Evolutionary conservation across 2,888 invertebrate species (phyloP), one percentile per base, ranked within the genome.

Genomic region (Diaprepes abbreviatus): DNA sequence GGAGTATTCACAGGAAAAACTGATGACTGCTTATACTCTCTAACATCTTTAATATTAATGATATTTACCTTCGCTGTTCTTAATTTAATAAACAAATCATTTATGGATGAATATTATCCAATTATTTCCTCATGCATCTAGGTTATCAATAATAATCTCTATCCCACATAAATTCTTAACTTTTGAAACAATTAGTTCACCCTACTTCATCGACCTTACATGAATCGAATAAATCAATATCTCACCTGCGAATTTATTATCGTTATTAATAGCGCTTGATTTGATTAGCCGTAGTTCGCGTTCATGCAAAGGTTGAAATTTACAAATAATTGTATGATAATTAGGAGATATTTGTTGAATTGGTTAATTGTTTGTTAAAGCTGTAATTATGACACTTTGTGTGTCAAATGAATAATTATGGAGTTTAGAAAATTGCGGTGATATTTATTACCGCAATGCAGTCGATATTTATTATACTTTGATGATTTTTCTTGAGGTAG

Each of bases 91-190:
- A 28, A 14, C 48, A 7, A 28, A 48, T 28, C 14, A 24, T 28
- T 7, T 7, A 48, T 48, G 14, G 28, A 19, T 48, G 7, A n/a
- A n/a, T 14, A 33, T n/a, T n/a, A 28, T 48, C 1, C 24, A 24
- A 24, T n/a, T n/a, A n/a, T 48, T 28, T 28, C 14, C 28, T 28
- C 2, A n/a, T n/a, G n/a, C n/a, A n/a, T 7, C 48, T 12, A 28
- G 6, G 9, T 7, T 28, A 48, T 48, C 24, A 12, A 14, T 48
- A 48, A 48, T 48, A 2, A 12, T 7, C n/a, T 28, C 7, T 12
- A 19, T 28, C 48, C 48, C 24, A 48, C 28, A 48, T 48, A 48
- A 45, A 48, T 48, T 48, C 48, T 12, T 14, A 24, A 48, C 12
- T 48, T 24, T 45, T 45, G 17, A 4, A 14, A 17, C 28, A 48